phyloP scores from a whole-genome alignment of 2,113 vertebrate genomes.

The Platycercus adscitus region DNA sequence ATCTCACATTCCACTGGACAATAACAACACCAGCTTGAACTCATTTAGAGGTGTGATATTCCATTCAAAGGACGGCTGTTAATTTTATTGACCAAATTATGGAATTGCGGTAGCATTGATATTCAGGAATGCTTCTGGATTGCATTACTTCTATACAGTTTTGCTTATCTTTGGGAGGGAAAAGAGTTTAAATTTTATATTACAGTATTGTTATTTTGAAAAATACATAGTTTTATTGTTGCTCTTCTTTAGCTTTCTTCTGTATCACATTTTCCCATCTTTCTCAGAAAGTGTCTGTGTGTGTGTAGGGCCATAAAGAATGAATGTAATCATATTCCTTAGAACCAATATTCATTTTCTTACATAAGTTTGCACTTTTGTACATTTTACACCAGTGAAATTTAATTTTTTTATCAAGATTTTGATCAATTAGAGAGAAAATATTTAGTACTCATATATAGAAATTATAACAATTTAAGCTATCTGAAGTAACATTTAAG shows the following conservation, averaged over 20 bases:
- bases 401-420: not conserved
- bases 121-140: slow-evolving; percentile 59
- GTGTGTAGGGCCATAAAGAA: not conserved
- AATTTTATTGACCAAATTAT: slow-evolving; percentile 80
- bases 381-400: not conserved
- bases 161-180: not conserved
- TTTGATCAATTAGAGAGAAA: not conserved
- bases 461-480: not conserved
- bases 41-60: slow-evolving; percentile 78
- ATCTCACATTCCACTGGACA: slow-evolving; percentile 77
- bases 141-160: not conserved
- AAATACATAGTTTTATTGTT: not conserved
- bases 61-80: slow-evolving; percentile 73
- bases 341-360: not conserved
- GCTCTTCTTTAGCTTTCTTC: not conserved
- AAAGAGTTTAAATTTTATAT: not conserved
- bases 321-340: not conserved
- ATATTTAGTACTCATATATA: not conserved
- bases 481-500: not conserved
- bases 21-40: slow-evolving; percentile 72
- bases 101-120: slow-evolving; percentile 45
- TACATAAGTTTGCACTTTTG: accelerated
- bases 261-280: not conserved
- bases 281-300: not conserved
- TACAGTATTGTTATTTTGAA: not conserved